Percentiles rank a stretch among this genome's conserved stretches.
These are phyloP conservation scores for Hipparchia semele DNA, from an alignment of 2,888 invertebrate genomes.

Conservation along the genomic window DNA sequence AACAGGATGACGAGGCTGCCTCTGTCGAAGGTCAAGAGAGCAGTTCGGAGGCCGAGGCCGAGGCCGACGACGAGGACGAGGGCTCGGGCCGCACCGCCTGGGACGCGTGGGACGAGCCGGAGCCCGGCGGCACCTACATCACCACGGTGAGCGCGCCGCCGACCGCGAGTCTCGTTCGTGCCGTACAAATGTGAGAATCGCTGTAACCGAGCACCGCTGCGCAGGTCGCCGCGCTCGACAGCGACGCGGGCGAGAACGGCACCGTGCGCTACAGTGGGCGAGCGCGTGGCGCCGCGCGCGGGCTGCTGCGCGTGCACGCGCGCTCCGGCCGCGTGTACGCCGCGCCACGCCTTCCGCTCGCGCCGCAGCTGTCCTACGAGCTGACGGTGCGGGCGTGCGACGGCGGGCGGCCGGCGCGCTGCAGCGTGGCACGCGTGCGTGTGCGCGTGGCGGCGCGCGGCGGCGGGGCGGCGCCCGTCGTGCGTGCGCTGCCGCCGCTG, in stretches of 20 bases:
- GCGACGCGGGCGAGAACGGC: conserved; percentile 92
- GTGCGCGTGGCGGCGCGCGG: conserved; percentile 84
- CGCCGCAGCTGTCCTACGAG: background rate
- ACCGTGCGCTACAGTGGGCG: conserved; percentile 89
- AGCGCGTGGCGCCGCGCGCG: conserved; percentile 88
- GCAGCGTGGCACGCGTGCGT: conserved; percentile 89
- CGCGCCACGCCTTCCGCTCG: conserved; percentile 83
- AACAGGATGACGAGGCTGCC: conserved; percentile 47
- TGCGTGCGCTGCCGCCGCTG: conserved; percentile 85
- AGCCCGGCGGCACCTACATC: conserved; percentile 53
- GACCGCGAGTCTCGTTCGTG: background rate
- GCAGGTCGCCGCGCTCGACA: conserved; percentile 92
- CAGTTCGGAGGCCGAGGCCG: conserved; percentile 63
- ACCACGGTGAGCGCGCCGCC: conserved; percentile 54
- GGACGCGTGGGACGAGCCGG: conserved; percentile 52
- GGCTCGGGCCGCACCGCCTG: conserved; percentile 48
- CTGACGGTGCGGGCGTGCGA: conserved; percentile 87
- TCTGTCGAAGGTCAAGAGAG: conserved; percentile 48
- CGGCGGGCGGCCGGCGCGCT: conserved; percentile 88
- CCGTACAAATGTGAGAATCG: background rate
- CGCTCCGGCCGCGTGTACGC: conserved; percentile 92
- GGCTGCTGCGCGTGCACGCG: conserved; percentile 92
- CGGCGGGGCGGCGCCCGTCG: conserved; percentile 85
- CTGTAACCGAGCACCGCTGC: too few species aligned
- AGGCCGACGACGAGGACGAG: conserved; percentile 50